A percentile compares a stretch with the other conserved stretches of the same genome.
Evolutionary conservation across 2,888 invertebrate genomes (phyloP).

Genomic region (Eupithecia abbreviata): DNA sequence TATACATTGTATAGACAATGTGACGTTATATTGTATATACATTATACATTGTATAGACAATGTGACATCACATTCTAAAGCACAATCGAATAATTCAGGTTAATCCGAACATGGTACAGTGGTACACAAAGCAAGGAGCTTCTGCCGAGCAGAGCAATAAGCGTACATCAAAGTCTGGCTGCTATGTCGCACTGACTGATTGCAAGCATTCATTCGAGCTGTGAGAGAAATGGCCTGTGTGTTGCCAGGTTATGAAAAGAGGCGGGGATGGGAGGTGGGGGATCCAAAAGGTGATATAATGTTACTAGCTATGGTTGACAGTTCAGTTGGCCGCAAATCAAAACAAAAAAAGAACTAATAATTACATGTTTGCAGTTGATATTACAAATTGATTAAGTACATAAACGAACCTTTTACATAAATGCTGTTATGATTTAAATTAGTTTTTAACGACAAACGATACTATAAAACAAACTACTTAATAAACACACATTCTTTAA

Average conservation of each 20-base stretch:
- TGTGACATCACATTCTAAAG: background rate
- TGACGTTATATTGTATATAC: background rate
- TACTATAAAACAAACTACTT: too few species aligned
- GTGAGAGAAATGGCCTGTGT: background rate
- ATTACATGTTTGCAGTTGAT: too few species aligned
- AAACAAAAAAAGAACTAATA: too few species aligned
- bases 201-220: slow-evolving; percentile 15
- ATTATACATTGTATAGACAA: background rate
- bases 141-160: slow-evolving; percentile 5
- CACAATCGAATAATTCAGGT: background rate
- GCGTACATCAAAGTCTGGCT: slow-evolving; percentile 26
- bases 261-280: background rate
- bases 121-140: slow-evolving; percentile 1
- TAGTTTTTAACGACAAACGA: too few species aligned
- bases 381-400: too few species aligned
- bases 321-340: too few species aligned
- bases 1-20: background rate
- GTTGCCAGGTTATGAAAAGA: background rate
- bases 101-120: background rate
- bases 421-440: too few species aligned
- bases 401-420: too few species aligned
- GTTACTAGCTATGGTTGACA: too few species aligned
- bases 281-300: background rate
- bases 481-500: too few species aligned
- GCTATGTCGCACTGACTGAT: slow-evolving; percentile 10